Evolutionary conservation across 2,113 vertebrate species (phyloP).

Genomic region (Pomatostomus ruficeps): DNA sequence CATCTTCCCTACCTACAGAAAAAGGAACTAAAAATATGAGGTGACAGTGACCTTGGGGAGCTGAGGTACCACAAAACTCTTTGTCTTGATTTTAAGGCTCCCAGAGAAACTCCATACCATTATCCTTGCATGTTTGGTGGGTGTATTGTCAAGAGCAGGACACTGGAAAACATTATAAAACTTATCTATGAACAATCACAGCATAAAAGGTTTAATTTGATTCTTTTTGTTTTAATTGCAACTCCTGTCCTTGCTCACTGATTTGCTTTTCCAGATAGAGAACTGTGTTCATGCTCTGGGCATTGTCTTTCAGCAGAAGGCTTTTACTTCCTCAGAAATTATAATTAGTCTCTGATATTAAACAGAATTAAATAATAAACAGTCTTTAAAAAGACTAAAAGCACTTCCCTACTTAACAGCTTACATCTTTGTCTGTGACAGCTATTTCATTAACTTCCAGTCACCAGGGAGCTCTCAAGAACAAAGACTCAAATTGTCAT

Average conservation of each 20-base stretch:
- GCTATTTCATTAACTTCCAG: conserved; percentile 23
- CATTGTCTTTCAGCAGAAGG: neutral
- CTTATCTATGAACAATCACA: neutral
- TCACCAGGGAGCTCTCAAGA: conserved; percentile 19
- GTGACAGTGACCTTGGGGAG: neutral
- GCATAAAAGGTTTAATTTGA: neutral
- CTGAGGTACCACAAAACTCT: neutral
- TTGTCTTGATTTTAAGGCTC: neutral
- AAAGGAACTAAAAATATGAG: neutral
- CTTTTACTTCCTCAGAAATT: conserved; percentile 2
- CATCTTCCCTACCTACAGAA: neutral
- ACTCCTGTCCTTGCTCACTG: neutral
- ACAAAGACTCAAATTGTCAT: neutral
- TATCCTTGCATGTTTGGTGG: neutral
- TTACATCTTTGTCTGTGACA: neutral
- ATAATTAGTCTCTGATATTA: neutral
- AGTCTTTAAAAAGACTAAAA: neutral
- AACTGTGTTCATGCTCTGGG: neutral
- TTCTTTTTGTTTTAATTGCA: neutral
- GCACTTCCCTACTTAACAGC: neutral
- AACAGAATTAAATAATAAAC: neutral
- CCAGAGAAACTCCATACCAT: neutral
- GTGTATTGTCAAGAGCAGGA: neutral
- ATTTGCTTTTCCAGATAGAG: neutral
- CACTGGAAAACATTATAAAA: neutral